Evolutionary conservation across 23 tunicate species (phyloP), one percentile per base, ranked within the genome.

Genomic region (Halocynthia roretzi): DNA sequence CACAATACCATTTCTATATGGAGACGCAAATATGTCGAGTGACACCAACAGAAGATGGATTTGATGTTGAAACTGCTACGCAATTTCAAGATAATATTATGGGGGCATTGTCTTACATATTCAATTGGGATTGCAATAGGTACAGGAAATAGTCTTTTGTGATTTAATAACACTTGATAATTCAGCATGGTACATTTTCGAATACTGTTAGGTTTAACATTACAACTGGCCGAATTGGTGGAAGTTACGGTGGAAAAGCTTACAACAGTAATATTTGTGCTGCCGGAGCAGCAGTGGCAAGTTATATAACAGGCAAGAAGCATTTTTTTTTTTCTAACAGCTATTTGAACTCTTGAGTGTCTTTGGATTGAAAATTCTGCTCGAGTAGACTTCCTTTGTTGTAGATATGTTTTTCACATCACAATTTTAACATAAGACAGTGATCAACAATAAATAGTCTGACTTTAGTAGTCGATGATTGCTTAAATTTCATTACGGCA

Each of bases 231-330:
- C 71, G 89, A 70, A 49, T 93, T 5, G 98, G 98, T 20, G 98
- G 98, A 44, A 93, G 83, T n/a, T 93, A 71, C 51, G 98, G 98
- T 31, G 98, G 98, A 6, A 93, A 93, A 66, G 88, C 94, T 7
- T 71, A 86, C 10, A 77, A 81, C 71, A 87, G 94, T 55, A 53
- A 56, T 14, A 53, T 83, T n/a, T 56, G 87, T 44, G 73, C 89
- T 50, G 64, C 83, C 17, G 84, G 75, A 49, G 86, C 94, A 20
- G 80, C 88, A n/a, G 63, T 93, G 58, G 93, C 89, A 48, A 72
- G 89, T 61, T 72, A 87, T 67, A 72, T 84, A 52, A 87, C 98
- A 10, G 72, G 77, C 60, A 56, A 65, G 22, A 5, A 44, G 49
- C 70, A 10, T 0, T 5, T 65, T 65, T 63, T 10, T 10, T 58